Base-by-base conservation (phyloP, 2,888 invertebrate genomes). In the Eristalis intricaria region DNA sequence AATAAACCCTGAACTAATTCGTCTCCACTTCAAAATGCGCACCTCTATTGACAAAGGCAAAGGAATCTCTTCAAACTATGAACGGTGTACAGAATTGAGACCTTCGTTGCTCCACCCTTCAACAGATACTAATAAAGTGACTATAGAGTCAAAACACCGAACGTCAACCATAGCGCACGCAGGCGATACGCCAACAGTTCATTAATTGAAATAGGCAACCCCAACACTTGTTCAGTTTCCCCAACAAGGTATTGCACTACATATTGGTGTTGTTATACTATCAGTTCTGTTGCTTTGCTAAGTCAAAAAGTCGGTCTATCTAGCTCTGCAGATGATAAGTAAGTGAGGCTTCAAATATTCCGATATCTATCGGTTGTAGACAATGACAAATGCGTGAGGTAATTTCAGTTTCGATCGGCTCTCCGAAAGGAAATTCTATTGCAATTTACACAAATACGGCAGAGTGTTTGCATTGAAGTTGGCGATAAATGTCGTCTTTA, bases 191-290 rank as follows among this genome's bases (percentile, higher is more conserved):
- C n/a, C 23, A n/a, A 4, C 7, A 43, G 15, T 15, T 43, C 11
- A 66, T 43, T 43, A 43, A 43, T 66, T 26, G 29, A 50, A 13
- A 43, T n/a, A 43, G 8, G n/a, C 23, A 4, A 1, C n/a, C 43
- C 38, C 0, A 38, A 13, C 13, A 38, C 13, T 22, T 13, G 64
- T 65, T 4, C 8, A n/a, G 8, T n/a, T 50, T 26, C n/a, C 29
- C 10, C 26, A 38, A 66, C 66, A 66, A 50, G 29, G n/a, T 43
- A 66, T 43, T 43, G 23, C 66, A 66, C 50, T 66, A n/a, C 11
- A 26, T 2, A 2, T n/a, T n/a, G 5, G n/a, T 19, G 19, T 50
- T n/a, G 19, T 50, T 7, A 1, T 5, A 2, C 0, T 50, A 66
- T 26, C 38, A 13, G 26, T 23, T 22, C 8, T 15, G 15, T 4